These are phyloP conservation scores for Zeuzera pyrina DNA, from an alignment of 2,888 invertebrate genomes.

Conservation along the genomic window DNA sequence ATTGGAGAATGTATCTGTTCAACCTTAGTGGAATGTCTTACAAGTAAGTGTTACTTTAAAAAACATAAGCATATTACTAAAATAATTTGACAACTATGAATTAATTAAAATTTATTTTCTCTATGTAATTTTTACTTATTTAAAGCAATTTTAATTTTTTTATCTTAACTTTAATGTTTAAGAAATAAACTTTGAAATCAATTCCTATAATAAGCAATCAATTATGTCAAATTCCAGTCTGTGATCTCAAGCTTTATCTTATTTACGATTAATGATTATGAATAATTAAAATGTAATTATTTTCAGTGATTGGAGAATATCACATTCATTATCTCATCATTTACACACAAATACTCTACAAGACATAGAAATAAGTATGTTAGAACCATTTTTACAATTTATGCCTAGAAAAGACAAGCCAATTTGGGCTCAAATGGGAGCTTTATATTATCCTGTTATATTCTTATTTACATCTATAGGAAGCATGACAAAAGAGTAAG, in stretches of 20 bases:
- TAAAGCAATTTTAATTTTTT: too few species aligned
- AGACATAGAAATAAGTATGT: slow-evolving; percentile 80
- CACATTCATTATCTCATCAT: slow-evolving; percentile 87
- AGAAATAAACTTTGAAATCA: too few species aligned
- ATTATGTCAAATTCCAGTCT: too few species aligned
- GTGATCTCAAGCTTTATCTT: too few species aligned
- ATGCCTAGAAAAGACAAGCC: slow-evolving; percentile 75
- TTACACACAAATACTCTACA: slow-evolving; percentile 83
- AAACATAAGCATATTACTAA: neutral
- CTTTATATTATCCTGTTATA: slow-evolving; percentile 53
- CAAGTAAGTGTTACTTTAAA: slow-evolving; percentile 48
- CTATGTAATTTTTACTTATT: neutral
- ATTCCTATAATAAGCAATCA: too few species aligned
- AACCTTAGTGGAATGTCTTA: slow-evolving; percentile 79
- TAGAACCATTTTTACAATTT: slow-evolving; percentile 80
- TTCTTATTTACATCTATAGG: slow-evolving; percentile 27
- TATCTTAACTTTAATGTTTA: too few species aligned
- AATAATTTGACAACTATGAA: neutral
- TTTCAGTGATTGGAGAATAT: slow-evolving; percentile 82
- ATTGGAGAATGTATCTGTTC: slow-evolving; percentile 86
- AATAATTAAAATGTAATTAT: too few species aligned
- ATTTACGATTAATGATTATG: too few species aligned
- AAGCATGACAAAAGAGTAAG: slow-evolving; percentile 58
- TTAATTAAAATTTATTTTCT: neutral
- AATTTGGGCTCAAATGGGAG: slow-evolving; percentile 64